phyloP scores from a whole-genome alignment of 2,888 invertebrate genomes.

The Noctua fimbriata region DNA sequence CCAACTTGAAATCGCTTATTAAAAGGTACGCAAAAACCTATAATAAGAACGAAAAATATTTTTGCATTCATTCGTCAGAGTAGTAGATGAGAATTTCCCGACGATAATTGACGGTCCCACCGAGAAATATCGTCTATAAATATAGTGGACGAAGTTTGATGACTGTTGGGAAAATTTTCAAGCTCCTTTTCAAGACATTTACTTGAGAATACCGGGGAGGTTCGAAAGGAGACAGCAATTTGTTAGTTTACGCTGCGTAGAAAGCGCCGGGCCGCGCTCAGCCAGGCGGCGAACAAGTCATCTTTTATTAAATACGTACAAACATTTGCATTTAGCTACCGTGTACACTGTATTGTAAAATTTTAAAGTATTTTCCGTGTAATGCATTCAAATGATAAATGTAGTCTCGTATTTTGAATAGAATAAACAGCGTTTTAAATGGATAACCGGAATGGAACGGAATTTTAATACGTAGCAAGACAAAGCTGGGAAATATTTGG shows the following conservation, averaged over 20 bases:
- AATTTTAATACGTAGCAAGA: constrained; percentile 15
- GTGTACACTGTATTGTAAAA: constrained; percentile 52
- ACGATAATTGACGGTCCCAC: constrained; percentile 65
- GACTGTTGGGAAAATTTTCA: constrained; percentile 63
- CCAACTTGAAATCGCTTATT: constrained; percentile 39
- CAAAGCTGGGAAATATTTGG: background rate
- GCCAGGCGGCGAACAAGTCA: constrained; percentile 64
- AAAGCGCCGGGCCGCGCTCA: constrained; percentile 49
- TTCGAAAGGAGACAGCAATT: constrained; percentile 71
- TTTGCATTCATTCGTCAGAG: constrained; percentile 55
- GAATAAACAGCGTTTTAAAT: constrained; percentile 34
- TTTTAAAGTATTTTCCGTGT: constrained; percentile 54
- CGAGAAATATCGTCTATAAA: constrained; percentile 69
- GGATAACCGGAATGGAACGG: constrained; percentile 8
- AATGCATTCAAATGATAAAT: constrained; percentile 48
- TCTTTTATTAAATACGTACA: constrained; percentile 70
- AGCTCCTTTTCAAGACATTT: constrained; percentile 72
- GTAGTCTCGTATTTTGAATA: constrained; percentile 44
- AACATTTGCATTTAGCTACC: constrained; percentile 66
- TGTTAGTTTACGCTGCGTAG: constrained; percentile 74
- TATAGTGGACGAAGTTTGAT: constrained; percentile 69
- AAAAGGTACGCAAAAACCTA: constrained; percentile 45
- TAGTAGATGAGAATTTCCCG: constrained; percentile 47
- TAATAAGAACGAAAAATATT: constrained; percentile 48
- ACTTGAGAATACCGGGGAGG: constrained; percentile 64